A percentile compares a stretch with the other conserved stretches of the same genome.
These are phyloP conservation scores for Agapornis canus DNA, from an alignment of 2,797 vertebrate genomes.

Conservation along the genomic window DNA sequence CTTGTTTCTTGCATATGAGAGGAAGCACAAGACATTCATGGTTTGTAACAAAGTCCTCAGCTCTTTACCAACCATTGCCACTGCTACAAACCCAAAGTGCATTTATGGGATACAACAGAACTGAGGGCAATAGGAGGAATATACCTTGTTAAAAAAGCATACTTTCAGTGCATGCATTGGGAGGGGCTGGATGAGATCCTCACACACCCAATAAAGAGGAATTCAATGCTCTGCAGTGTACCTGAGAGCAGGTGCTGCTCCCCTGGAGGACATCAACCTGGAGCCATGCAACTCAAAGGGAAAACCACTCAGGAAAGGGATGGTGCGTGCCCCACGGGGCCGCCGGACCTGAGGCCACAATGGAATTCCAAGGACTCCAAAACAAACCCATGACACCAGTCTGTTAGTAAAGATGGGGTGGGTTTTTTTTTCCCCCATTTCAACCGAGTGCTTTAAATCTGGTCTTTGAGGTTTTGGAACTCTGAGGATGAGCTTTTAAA, in stretches of 20 bases:
- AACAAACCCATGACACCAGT: neutral
- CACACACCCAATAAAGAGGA: constrained; percentile 45
- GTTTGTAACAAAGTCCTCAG: constrained; percentile 72
- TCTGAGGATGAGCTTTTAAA: constrained; percentile 60
- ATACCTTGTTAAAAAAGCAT: constrained; percentile 49
- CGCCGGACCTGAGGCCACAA: neutral
- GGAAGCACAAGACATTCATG: constrained; percentile 68
- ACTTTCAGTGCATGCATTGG: constrained; percentile 63
- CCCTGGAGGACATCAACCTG: neutral
- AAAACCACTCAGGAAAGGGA: constrained; percentile 8
- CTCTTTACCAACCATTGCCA: constrained; percentile 56
- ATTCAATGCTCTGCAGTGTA: constrained; percentile 44
- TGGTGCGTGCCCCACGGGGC: neutral
- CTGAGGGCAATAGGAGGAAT: constrained; percentile 41
- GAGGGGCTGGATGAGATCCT: constrained; percentile 48
- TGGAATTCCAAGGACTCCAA: neutral
- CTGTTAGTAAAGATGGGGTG: neutral
- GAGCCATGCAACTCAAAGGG: constrained; percentile 26
- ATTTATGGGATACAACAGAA: constrained; percentile 71
- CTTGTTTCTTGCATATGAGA: constrained; percentile 73
- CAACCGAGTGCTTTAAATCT: constrained; percentile 49
- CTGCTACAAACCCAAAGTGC: constrained; percentile 79
- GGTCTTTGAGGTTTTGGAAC: constrained; percentile 50
- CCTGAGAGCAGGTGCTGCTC: constrained; percentile 35
- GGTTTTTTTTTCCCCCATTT: neutral